Evolutionary conservation across 2,113 vertebrate genomes (phyloP).

Genomic region (Amblyopsis rosae): DNA sequence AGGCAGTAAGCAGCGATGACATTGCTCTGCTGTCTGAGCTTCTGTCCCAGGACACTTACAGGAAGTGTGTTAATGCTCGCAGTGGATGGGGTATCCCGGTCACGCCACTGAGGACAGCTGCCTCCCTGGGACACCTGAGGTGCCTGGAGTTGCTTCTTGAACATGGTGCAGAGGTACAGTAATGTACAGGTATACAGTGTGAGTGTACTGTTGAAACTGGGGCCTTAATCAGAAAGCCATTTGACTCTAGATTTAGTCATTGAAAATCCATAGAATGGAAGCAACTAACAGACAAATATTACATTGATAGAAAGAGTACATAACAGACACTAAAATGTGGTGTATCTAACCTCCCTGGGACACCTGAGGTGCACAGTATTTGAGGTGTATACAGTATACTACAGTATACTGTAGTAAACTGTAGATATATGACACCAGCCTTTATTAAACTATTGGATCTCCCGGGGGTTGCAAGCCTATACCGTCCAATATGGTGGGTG

Average conservation of each 20-base stretch:
- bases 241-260: background rate
- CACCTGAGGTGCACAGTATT: too few species aligned
- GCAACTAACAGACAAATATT: too few species aligned
- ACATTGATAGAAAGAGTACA: too few species aligned
- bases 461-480: too few species aligned
- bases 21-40: constrained; percentile 75
- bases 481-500: too few species aligned
- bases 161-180: constrained; percentile 81
- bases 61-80: constrained; percentile 79
- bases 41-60: constrained; percentile 82
- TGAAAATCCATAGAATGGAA: too few species aligned
- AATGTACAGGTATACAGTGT: constrained; percentile 16
- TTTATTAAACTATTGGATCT: too few species aligned
- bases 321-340: too few species aligned
- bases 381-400: too few species aligned
- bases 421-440: too few species aligned
- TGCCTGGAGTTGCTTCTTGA: constrained; percentile 85
- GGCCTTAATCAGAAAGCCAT: background rate
- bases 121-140: constrained; percentile 78
- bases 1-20: constrained; percentile 79
- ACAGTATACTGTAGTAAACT: too few species aligned
- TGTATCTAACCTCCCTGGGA: too few species aligned
- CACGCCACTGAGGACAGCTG: constrained; percentile 86
- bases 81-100: constrained; percentile 91
- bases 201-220: background rate